Base-by-base conservation (phyloP, 2,113 vertebrate species). In the Sander lucioperca region DNA sequence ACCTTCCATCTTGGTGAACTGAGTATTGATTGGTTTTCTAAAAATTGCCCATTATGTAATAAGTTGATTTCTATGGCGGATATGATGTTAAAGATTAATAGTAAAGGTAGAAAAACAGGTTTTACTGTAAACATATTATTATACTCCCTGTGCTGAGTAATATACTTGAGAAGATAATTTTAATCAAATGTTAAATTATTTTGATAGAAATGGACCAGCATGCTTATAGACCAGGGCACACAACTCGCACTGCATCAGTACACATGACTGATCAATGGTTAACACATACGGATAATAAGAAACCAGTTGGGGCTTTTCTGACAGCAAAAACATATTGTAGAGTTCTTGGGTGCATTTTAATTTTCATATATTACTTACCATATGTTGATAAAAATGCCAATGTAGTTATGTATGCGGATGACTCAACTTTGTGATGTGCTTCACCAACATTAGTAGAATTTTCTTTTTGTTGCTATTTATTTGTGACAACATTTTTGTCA, bases 11-110 rank as follows among this genome's bases (percentile, higher is more conserved):
- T 58, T 25, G 23, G 14, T 27, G 56, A 61, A 36, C 3, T 61
- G 13, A 69, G 51, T 69, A 69, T 53, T 39, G 13, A 69, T 2
- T 61, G 54, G 50, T 57, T 66, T 66, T 53, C 74, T 23, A n/a
- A 23, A 48, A 50, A 57, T 2, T 66, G 27, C 6, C 54, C 56
- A 5, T 33, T 61, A 21, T 2, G 0, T 14, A 57, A 58, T 18
- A 78, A 39, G 45, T 13, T 69, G 6, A 70, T 70, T 51, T 39
- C 45, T 19, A 13, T 50, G 54, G 54, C 19, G 2, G 45, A 51
- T 43, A 21, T 12, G 25, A 61, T 57, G 23, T 25, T 57, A 15
- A 14, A 57, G 23, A 25, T 57, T 19, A 51, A 19, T 19, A 51
- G 18, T 50, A 54, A 21, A 11, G 51, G 8, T 11, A 6, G 19